Evolutionary conservation across 2,113 vertebrate species (phyloP).

Genomic region (Silurus glanis): DNA sequence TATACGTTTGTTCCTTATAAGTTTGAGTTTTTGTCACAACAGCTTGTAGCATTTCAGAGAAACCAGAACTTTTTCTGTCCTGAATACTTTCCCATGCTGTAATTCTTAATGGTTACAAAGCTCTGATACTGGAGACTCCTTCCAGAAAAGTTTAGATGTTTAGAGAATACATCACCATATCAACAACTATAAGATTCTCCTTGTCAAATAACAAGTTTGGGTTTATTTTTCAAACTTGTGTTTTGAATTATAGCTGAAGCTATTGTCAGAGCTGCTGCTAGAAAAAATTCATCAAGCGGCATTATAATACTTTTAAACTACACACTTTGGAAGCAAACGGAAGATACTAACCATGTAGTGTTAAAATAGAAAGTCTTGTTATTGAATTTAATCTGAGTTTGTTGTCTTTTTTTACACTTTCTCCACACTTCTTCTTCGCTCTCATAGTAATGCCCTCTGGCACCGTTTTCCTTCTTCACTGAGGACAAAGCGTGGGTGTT

Average conservation of each 20-base stretch:
- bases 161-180: background rate
- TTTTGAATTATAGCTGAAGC: background rate
- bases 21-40: too few relatives aligned
- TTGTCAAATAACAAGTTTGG: background rate
- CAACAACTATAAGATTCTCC: background rate
- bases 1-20: too few relatives aligned
- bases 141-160: background rate
- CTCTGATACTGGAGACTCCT: background rate
- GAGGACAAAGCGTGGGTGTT: constrained; percentile 61
- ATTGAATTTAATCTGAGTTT: background rate
- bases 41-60: background rate
- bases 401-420: background rate
- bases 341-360: too few relatives aligned
- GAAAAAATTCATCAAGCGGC: background rate
- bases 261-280: background rate
- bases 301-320: too few relatives aligned
- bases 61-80: background rate
- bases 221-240: background rate
- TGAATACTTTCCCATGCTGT: background rate
- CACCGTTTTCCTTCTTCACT: constrained; percentile 7
- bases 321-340: too few relatives aligned
- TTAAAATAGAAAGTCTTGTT: background rate
- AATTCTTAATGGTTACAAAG: background rate
- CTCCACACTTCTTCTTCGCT: background rate
- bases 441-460: constrained; percentile 21